Percentiles rank a stretch among this genome's conserved stretches.
Evolutionary conservation across 2,113 vertebrate species (phyloP).

Genomic region (Alaudala cheleensis): DNA sequence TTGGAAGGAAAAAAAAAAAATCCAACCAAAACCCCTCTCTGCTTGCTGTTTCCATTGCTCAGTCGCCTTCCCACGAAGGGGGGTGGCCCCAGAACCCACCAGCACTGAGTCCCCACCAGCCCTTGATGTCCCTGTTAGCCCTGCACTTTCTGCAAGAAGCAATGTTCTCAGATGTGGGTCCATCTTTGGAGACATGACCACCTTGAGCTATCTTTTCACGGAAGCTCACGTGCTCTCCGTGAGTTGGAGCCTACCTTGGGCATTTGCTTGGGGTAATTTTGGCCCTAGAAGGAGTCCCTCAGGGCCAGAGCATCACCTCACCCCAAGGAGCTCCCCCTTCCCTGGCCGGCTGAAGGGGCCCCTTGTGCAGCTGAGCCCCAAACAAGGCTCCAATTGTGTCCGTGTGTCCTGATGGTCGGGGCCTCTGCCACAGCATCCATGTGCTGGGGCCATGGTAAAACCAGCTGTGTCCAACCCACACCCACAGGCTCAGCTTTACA

Average conservation of each 20-base stretch:
- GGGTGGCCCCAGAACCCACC: rapidly evolving
- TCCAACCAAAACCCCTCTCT: not conserved
- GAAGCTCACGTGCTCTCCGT: rapidly evolving
- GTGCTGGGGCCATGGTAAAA: not conserved
- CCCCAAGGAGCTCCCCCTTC: not conserved
- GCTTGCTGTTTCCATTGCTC: not conserved
- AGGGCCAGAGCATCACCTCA: not conserved
- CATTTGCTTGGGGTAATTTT: not conserved
- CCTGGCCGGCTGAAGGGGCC: not conserved
- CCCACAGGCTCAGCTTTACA: not conserved
- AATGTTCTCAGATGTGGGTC: not conserved
- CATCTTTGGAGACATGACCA: not conserved
- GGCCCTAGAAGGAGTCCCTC: not conserved
- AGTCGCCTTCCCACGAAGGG: rapidly evolving
- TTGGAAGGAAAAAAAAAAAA: not conserved
- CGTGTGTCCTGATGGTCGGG: not conserved
- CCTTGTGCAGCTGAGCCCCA: not conserved
- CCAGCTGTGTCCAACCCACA: not conserved
- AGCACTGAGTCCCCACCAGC: not conserved
- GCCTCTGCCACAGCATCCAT: rapidly evolving
- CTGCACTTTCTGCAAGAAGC: not conserved
- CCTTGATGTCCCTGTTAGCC: not conserved
- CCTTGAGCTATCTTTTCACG: not conserved
- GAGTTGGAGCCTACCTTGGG: not conserved
- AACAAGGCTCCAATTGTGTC: conserved; percentile 55